A percentile compares a stretch with the other conserved stretches of the same genome.
These are phyloP conservation scores for Dermatophagoides farinae DNA, from an alignment of 1,140 invertebrate genomes.

Conservation along the genomic window DNA sequence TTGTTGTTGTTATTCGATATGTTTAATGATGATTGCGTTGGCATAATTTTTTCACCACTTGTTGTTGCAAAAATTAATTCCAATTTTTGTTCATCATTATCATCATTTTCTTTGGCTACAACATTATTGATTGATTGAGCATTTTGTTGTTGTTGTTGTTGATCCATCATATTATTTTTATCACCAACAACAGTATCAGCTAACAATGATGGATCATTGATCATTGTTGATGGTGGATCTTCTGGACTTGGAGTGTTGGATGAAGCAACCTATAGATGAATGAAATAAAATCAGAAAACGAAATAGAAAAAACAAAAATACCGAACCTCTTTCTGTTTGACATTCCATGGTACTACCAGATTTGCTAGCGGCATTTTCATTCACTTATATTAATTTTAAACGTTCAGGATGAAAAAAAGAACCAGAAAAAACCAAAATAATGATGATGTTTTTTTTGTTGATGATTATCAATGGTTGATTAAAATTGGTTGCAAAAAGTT, in stretches of 20 bases:
- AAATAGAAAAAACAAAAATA: background rate
- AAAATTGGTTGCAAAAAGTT: no score
- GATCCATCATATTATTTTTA: background rate
- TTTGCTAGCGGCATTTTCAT: constrained; percentile 8
- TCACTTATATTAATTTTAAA: no score
- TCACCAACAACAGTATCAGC: background rate
- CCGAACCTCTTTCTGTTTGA: background rate
- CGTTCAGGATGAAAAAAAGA: background rate
- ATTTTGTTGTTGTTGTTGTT: background rate
- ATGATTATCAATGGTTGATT: no score
- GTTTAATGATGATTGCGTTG: background rate
- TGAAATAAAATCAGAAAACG: background rate
- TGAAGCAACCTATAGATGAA: constrained; percentile 8
- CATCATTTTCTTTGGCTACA: background rate
- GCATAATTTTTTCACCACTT: background rate
- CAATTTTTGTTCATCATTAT: background rate
- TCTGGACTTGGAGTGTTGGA: constrained; percentile 13
- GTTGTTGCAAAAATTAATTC: no score
- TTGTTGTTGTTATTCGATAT: background rate
- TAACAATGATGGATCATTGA: background rate
- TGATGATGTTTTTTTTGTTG: no score
- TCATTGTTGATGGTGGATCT: background rate
- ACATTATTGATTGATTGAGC: background rate
- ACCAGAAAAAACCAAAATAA: no score
- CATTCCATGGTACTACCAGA: constrained; percentile 9